phyloP scores from a whole-genome alignment of 2,797 vertebrate species.

The Enteromius treurensis region DNA sequence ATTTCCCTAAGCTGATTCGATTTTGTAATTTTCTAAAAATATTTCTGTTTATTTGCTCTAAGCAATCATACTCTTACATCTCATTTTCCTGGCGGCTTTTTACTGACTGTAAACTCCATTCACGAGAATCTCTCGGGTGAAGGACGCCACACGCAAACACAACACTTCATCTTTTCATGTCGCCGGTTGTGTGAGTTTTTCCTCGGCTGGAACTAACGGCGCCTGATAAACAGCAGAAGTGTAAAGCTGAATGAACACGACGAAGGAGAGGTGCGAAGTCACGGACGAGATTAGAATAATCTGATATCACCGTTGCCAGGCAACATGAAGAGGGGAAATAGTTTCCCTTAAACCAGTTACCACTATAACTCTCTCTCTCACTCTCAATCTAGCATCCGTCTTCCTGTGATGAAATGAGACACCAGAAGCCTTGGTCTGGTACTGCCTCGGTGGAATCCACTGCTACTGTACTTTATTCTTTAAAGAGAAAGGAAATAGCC shows the following conservation, averaged over 20 bases:
- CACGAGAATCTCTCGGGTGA: constrained; percentile 30
- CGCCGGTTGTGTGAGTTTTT: background rate
- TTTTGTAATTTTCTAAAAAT: background rate
- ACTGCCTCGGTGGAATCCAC: background rate
- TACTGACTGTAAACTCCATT: constrained; percentile 41
- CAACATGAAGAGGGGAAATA: constrained; percentile 56
- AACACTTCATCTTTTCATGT: constrained; percentile 40
- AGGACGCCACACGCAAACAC: background rate
- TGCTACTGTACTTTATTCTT: background rate
- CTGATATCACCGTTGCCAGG: constrained; percentile 69
- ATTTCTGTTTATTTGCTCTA: background rate
- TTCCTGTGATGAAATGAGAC: background rate
- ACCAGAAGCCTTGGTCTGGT: background rate
- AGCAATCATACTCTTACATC: background rate
- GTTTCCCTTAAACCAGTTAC: constrained; percentile 35
- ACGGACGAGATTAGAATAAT: constrained; percentile 67
- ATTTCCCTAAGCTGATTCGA: background rate
- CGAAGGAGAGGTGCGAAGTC: constrained; percentile 42
- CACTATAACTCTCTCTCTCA: constrained; percentile 22
- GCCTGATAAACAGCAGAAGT: constrained; percentile 30
- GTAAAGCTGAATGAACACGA: constrained; percentile 42
- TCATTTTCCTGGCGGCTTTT: background rate
- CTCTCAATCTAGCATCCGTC: constrained; percentile 5
- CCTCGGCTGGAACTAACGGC: constrained; percentile 19
- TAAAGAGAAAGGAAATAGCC: background rate